Base-by-base conservation (phyloP, 2,113 vertebrate genomes). In the Oncorhynchus nerka region DNA sequence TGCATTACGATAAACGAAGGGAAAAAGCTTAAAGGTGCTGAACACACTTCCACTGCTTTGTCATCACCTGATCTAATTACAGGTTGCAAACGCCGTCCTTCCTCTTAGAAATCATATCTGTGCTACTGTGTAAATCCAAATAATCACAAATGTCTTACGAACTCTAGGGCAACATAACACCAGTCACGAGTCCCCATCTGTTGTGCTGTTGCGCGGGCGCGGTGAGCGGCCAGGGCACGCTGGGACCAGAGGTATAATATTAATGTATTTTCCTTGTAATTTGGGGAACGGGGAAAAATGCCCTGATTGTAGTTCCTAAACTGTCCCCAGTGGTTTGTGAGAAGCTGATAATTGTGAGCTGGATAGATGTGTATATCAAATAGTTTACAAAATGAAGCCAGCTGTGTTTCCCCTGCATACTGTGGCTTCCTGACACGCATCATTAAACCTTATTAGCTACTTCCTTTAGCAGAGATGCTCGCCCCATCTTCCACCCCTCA, bases 361-460 rank as follows among this genome's bases (percentile, higher is more conserved):
- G 93, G 95, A 96, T 95, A 96, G 95, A 97, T 96, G 96, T 95
- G 97, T 97, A 95, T 96, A 98, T 98, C 95, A 97, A 97, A 98
- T 95, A 98, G 97, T 99, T 99, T 99, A 98, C 97, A 97, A 97
- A 99, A 99, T 98, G 96, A 97, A 99, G 95, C 96, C 98, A 99
- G 97, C 98, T 99, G 96, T 99, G 96, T 99, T 99, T 99, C 95
- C 96, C 96, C 94, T 95, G 94, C 95, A 96, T 94, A 95, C 95
- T 96, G 96, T 94, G 95, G 96, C 97, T 99, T 99, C 97, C 97
- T 99, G 97, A 97, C 97, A 99, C 90, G 97, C 96, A 97, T 96
- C 97, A 99, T 99, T 99, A 99, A 97, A 98, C 96, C 96, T 99
- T 97, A 99, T 99, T 99, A 99, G 97, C 97, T 95, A 94, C 97